phyloP scores from a whole-genome alignment of 92 coral and sea anemone species.

The Phenganax stokvisi region DNA sequence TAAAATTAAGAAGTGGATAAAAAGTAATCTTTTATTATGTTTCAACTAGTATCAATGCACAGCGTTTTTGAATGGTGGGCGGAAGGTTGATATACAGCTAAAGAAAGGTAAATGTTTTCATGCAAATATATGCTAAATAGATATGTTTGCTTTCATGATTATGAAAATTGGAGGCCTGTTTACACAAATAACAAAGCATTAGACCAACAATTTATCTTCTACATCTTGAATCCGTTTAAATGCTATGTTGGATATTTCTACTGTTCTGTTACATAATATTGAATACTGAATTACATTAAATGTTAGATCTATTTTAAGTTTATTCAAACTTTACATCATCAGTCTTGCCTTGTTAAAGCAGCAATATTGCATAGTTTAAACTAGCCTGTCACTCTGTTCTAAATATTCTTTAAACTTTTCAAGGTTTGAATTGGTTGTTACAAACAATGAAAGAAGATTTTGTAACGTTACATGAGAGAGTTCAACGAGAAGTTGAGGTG shows the following conservation, averaged over 20 bases:
- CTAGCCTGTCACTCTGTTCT: neutral
- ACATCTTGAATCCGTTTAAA: neutral
- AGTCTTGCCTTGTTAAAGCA: too few species aligned
- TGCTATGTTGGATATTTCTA: neutral
- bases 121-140: neutral
- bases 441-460: slow-evolving; percentile 63
- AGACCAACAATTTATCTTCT: too few species aligned
- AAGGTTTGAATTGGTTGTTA: slow-evolving; percentile 88
- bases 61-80: slow-evolving; percentile 75
- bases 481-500: slow-evolving; percentile 64
- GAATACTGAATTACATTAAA: too few species aligned
- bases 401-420: neutral
- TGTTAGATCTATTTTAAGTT: neutral
- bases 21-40: neutral
- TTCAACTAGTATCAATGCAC: slow-evolving; percentile 65
- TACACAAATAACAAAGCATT: neutral
- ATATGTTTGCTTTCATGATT: too few species aligned
- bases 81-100: slow-evolving; percentile 80
- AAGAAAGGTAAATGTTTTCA: slow-evolving; percentile 63
- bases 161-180: neutral
- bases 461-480: slow-evolving; percentile 59
- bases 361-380: neutral
- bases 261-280: too few species aligned
- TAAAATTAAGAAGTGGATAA: neutral
- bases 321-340: neutral